Evolutionary conservation across 2,888 invertebrate genomes (phyloP).

Genomic region (Ametastegia equiseti): DNA sequence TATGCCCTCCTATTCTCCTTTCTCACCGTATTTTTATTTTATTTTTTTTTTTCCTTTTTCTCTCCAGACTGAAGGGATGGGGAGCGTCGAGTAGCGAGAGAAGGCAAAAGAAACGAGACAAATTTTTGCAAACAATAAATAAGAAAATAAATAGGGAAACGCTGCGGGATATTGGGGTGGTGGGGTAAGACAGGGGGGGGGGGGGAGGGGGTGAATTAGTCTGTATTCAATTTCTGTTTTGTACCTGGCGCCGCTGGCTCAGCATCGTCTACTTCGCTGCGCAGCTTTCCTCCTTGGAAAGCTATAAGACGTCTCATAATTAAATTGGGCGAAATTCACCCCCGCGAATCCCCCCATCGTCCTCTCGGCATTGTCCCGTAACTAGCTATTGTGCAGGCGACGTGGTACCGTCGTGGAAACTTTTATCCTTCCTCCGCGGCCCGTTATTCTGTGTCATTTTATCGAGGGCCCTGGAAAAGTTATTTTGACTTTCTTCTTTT

Average conservation of each 20-base stretch:
- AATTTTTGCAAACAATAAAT: not conserved
- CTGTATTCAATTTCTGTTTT: constrained; percentile 73
- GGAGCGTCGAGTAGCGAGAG: not conserved
- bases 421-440: constrained; percentile 57
- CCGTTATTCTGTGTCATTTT: constrained; percentile 20
- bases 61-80: too few relatives aligned
- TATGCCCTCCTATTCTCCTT: not conserved
- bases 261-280: constrained; percentile 57
- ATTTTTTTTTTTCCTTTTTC: too few relatives aligned
- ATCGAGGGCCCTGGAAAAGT: constrained; percentile 29
- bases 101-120: constrained; percentile 5
- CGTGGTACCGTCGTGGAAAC: constrained; percentile 67
- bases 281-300: constrained; percentile 65
- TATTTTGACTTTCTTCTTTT: constrained; percentile 16
- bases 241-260: not conserved
- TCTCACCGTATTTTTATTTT: too few relatives aligned
- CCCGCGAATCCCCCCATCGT: constrained; percentile 56
- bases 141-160: constrained; percentile 36
- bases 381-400: constrained; percentile 74
- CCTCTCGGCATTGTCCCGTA: constrained; percentile 73
- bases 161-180: constrained; percentile 65
- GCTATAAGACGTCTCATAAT: constrained; percentile 73
- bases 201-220: constrained; percentile 75
- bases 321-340: constrained; percentile 74
- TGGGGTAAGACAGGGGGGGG: too few relatives aligned